phyloP scores from a whole-genome alignment of 2,797 vertebrate genomes.

The Rhabdomys pumilio region DNA sequence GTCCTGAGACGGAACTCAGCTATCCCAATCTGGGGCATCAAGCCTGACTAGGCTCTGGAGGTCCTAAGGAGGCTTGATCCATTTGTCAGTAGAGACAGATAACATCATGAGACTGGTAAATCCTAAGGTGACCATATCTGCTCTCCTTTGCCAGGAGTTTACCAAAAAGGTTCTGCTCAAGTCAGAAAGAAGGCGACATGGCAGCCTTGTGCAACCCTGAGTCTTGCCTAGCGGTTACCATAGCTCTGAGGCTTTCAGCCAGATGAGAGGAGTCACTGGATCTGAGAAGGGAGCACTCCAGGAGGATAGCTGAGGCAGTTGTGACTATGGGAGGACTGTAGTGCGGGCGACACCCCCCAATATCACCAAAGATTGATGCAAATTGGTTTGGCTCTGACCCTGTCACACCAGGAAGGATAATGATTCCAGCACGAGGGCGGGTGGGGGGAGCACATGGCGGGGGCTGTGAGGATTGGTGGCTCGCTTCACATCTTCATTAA shows the following conservation, averaged over 20 bases:
- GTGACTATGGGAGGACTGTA: neutral
- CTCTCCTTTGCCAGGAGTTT: neutral
- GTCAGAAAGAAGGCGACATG: neutral
- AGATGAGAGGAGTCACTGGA: neutral
- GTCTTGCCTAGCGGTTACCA: fast-evolving
- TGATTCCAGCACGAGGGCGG: conserved; percentile 68
- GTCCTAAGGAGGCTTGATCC: neutral
- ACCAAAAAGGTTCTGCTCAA: neutral
- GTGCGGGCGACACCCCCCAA: conserved; percentile 53
- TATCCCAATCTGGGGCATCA: neutral
- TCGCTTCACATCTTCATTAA: conserved; percentile 83
- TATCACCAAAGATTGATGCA: conserved; percentile 84
- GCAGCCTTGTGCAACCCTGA: neutral
- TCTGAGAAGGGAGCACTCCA: neutral
- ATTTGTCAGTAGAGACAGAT: neutral
- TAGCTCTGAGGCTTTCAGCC: neutral
- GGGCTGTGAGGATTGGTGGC: conserved; percentile 58
- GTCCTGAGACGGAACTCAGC: neutral
- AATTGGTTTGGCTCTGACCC: conserved; percentile 86
- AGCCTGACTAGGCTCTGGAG: neutral
- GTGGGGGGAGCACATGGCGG: neutral
- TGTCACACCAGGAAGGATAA: conserved; percentile 85
- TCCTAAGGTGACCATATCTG: neutral
- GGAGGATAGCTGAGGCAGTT: conserved; percentile 32
- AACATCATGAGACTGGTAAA: neutral